Percentiles rank a stretch among this genome's conserved stretches.
Conservation (phyloP, 2,113 vertebrate species). For the Acanthochromis polyacanthus region DNA sequence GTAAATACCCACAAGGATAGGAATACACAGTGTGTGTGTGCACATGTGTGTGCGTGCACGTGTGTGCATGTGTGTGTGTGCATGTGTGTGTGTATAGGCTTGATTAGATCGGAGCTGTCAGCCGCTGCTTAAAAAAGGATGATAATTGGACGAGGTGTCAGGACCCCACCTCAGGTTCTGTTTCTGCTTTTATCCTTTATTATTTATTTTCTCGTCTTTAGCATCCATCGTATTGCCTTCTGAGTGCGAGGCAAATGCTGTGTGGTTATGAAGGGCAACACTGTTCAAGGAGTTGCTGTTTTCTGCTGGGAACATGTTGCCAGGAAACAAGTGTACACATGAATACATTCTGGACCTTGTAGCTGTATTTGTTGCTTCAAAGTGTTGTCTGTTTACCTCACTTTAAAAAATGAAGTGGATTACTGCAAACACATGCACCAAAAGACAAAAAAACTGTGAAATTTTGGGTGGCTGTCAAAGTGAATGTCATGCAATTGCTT, state of each 20-base stretch:
- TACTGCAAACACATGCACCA: not conserved
- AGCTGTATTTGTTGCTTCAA: constrained; percentile 34
- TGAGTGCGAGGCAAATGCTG: constrained; percentile 7
- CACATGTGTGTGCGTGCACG: constrained; percentile 17
- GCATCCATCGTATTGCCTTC: constrained; percentile 17
- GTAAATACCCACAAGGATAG: no score
- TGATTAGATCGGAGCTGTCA: constrained; percentile 54
- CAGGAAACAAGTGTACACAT: constrained; percentile 51
- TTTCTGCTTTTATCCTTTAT: constrained; percentile 46
- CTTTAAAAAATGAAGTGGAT: constrained; percentile 21
- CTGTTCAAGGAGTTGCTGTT: constrained; percentile 38
- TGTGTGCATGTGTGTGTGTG: not conserved
- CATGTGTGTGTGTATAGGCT: constrained; percentile 21
- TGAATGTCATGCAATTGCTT: not conserved
- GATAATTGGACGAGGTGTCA: constrained; percentile 63
- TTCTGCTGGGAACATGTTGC: constrained; percentile 58
- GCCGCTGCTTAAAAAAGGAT: constrained; percentile 43
- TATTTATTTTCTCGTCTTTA: constrained; percentile 43
- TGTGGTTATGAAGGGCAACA: constrained; percentile 8
- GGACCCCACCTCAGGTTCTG: constrained; percentile 40
- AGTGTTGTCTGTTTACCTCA: constrained; percentile 32
- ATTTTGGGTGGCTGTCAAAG: constrained; percentile 6
- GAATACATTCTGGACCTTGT: constrained; percentile 40
- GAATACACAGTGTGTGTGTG: constrained; percentile 35
- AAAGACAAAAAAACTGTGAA: constrained; percentile 8